phyloP scores from a whole-genome alignment of 1,140 invertebrate species.

The Hydropsyche tenuis region DNA sequence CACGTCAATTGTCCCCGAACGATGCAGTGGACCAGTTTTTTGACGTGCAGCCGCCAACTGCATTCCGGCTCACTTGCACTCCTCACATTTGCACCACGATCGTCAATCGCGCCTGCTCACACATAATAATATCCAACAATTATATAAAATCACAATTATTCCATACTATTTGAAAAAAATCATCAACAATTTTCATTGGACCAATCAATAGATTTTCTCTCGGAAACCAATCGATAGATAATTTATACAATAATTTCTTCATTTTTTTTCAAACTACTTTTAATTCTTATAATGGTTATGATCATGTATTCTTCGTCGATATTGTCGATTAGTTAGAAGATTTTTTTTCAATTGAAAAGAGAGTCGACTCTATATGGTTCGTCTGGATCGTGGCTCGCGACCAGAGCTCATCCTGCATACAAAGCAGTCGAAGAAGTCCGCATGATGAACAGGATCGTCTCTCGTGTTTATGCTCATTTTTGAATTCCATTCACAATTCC shows the following conservation, averaged over 20 bases:
- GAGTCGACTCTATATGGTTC: neutral
- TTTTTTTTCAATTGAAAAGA: neutral
- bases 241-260: too few relatives aligned
- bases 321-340: neutral
- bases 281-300: too few relatives aligned
- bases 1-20: slow-evolving; percentile 32
- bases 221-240: too few relatives aligned
- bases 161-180: neutral
- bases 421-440: slow-evolving; percentile 14
- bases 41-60: slow-evolving; percentile 36
- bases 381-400: slow-evolving; percentile 33
- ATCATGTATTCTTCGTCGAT: too few relatives aligned
- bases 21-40: slow-evolving; percentile 24
- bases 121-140: neutral
- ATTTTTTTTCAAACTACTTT: too few relatives aligned
- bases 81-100: neutral
- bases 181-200: neutral
- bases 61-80: slow-evolving; percentile 38
- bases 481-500: slow-evolving; percentile 26
- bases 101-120: neutral
- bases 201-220: too few relatives aligned
- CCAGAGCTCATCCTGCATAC: slow-evolving; percentile 25
- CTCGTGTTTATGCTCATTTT: slow-evolving; percentile 26
- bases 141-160: neutral
- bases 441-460: slow-evolving; percentile 32